Conservation (phyloP, 2,888 invertebrate species). For the Drosophila nr. perissopoda region DNA sequence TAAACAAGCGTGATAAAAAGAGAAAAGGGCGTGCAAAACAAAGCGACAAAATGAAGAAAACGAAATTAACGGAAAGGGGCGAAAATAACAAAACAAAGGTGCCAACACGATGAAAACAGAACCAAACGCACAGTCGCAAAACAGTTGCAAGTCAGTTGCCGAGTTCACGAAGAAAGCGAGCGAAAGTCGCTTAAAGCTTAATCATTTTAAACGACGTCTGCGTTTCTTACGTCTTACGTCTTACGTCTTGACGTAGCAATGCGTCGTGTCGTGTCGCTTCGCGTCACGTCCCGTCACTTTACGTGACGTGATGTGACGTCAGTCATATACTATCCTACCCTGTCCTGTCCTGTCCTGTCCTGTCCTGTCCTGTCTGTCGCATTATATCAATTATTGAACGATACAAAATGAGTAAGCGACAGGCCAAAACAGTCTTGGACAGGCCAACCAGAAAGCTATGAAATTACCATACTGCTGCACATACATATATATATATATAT, state of each 20-base stretch:
- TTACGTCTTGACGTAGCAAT: slow-evolving; percentile 7
- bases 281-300: slow-evolving; percentile 3
- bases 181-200: slow-evolving; percentile 56
- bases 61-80: slow-evolving; percentile 24
- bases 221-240: slow-evolving; percentile 26
- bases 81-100: slow-evolving; percentile 29
- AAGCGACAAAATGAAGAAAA: background rate
- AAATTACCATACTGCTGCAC: background rate
- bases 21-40: slow-evolving; percentile 39
- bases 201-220: slow-evolving; percentile 54
- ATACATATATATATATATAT: no score
- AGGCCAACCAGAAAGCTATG: background rate
- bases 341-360: background rate
- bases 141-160: slow-evolving; percentile 33
- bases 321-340: slow-evolving; percentile 3
- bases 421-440: slow-evolving; percentile 29
- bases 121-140: slow-evolving; percentile 5
- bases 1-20: slow-evolving; percentile 78
- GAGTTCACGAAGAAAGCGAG: slow-evolving; percentile 45
- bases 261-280: slow-evolving; percentile 24
- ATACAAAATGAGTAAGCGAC: slow-evolving; percentile 34
- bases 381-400: slow-evolving; percentile 45
- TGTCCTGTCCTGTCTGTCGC: slow-evolving; percentile 14
- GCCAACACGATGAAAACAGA: slow-evolving; percentile 43
- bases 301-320: slow-evolving; percentile 48